A percentile compares a stretch with the other conserved stretches of the same genome.
Evolutionary conservation across 2,797 vertebrate genomes (phyloP).

Genomic region (Nannoperca australis): DNA sequence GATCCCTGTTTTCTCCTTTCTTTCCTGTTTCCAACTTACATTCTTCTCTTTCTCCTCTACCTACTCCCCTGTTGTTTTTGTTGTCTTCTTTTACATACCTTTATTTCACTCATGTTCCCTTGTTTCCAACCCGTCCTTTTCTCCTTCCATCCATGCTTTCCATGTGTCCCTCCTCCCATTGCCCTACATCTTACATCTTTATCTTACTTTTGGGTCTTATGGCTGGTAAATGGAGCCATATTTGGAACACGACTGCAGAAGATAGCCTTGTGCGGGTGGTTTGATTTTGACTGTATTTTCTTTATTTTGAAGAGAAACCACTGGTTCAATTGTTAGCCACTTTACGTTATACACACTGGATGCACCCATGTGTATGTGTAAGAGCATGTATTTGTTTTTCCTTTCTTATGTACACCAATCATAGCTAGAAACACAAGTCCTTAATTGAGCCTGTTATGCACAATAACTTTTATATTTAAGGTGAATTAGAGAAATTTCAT

Average conservation of each 20-base stretch:
- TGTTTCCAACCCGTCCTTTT: not conserved
- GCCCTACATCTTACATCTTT: constrained; percentile 21
- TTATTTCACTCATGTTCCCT: not conserved
- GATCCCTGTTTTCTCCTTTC: constrained; percentile 4
- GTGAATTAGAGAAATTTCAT: not conserved
- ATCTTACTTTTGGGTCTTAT: constrained; percentile 27
- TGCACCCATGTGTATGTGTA: not conserved
- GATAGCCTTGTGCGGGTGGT: constrained; percentile 18
- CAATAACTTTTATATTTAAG: not conserved
- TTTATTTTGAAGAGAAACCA: constrained; percentile 24
- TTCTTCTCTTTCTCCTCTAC: not conserved
- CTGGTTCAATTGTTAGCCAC: constrained; percentile 13
- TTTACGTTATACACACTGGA: not conserved
- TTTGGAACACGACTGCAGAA: not conserved
- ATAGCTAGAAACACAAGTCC: not conserved
- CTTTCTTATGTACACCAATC: not conserved
- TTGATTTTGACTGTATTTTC: constrained; percentile 30
- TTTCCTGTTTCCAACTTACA: not conserved
- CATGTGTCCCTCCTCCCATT: constrained; percentile 12
- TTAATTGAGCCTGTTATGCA: not conserved
- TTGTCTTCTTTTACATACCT: not conserved
- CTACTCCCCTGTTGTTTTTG: not conserved
- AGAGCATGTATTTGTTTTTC: not conserved
- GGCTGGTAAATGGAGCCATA: not conserved
- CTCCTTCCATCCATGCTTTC: constrained; percentile 9